Evolutionary conservation across 2,113 vertebrate species (phyloP).

Genomic region (Anseranas semipalmata): DNA sequence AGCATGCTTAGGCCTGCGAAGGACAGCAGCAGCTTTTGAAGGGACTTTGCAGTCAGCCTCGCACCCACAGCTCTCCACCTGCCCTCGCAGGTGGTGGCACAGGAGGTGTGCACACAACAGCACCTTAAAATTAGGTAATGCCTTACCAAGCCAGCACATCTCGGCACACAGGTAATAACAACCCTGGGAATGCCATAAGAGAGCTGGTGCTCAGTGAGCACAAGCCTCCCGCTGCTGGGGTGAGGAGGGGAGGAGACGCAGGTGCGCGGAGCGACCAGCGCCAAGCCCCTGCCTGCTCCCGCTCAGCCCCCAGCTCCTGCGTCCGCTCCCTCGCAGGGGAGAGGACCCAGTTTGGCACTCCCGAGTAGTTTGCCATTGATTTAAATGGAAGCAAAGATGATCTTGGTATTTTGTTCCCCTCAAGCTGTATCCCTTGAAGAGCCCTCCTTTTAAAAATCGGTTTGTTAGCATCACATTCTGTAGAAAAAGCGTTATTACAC

Average conservation of each 20-base stretch:
- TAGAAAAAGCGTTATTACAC: neutral
- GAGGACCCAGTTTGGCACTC: accelerated
- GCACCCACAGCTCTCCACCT: accelerated
- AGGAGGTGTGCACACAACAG: neutral
- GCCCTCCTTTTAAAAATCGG: neutral
- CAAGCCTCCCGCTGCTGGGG: accelerated
- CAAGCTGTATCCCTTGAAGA: neutral
- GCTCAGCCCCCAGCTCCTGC: accelerated
- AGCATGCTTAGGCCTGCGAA: neutral
- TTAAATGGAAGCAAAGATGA: neutral
- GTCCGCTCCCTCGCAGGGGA: neutral
- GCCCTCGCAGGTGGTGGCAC: neutral
- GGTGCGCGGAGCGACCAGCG: neutral
- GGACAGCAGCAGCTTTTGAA: neutral
- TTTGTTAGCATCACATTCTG: neutral
- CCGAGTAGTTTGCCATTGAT: neutral
- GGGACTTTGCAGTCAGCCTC: neutral
- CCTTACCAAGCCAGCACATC: slow-evolving; percentile 65
- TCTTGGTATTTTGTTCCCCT: neutral
- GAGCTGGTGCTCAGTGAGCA: neutral
- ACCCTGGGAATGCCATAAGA: neutral
- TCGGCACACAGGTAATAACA: slow-evolving; percentile 21
- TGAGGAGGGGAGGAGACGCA: accelerated
- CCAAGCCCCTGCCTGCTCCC: neutral
- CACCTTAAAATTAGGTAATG: slow-evolving; percentile 56